Conservation (phyloP, 2,113 vertebrate species). For the Galbula dea region DNA sequence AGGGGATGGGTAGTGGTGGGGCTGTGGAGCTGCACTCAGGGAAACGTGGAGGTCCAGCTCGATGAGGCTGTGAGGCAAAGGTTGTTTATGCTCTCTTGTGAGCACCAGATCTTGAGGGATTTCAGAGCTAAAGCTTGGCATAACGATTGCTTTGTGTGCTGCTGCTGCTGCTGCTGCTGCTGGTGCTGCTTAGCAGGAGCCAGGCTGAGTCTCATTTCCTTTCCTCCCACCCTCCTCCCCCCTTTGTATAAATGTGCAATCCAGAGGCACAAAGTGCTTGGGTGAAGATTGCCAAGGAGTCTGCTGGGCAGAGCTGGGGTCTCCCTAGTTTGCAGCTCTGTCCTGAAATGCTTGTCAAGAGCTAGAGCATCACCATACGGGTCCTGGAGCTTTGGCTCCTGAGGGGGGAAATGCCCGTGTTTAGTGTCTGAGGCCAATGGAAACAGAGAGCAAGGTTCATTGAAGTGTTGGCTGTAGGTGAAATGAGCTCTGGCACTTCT, state of each 20-base stretch:
- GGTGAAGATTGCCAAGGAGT: accelerated
- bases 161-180: too few species aligned
- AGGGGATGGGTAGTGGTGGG: slow-evolving; percentile 5
- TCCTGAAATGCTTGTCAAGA: accelerated
- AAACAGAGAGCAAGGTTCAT: not conserved
- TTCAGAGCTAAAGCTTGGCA: slow-evolving; percentile 59
- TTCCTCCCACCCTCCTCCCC: too few species aligned
- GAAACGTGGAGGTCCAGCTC: not conserved
- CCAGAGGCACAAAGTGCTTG: not conserved
- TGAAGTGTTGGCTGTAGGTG: not conserved
- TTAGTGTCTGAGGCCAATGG: not conserved
- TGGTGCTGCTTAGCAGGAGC: slow-evolving; percentile 8
- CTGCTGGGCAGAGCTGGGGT: not conserved
- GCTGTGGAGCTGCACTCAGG: not conserved
- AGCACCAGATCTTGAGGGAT: slow-evolving; percentile 57
- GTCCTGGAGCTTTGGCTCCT: not conserved
- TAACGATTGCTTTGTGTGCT: slow-evolving; percentile 55
- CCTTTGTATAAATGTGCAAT: not conserved
- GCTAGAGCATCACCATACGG: accelerated
- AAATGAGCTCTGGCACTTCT: not conserved
- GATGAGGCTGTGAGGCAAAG: slow-evolving; percentile 1
- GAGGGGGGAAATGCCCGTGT: not conserved
- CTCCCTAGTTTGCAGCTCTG: not conserved
- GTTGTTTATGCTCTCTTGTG: slow-evolving; percentile 29
- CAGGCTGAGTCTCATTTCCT: not conserved